Conservation (phyloP, 2,888 invertebrate species). For the Ophion costatus region DNA sequence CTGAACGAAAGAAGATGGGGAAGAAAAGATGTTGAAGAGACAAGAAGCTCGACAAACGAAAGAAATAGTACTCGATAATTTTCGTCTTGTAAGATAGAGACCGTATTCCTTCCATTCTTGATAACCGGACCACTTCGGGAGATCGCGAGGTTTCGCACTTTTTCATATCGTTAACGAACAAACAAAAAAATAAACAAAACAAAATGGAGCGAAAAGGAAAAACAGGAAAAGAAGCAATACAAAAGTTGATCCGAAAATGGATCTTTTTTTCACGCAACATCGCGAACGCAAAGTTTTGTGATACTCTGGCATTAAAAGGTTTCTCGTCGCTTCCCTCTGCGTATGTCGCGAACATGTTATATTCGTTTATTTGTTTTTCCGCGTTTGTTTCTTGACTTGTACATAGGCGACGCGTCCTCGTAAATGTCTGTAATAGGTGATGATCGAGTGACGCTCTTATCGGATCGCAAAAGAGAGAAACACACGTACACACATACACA, state of each 20-base stretch:
- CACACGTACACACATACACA: conserved; percentile 35
- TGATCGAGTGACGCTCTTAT: conserved; percentile 47
- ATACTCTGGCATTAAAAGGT: conserved; percentile 65
- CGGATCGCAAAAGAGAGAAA: conserved; percentile 2
- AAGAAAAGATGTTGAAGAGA: conserved; percentile 16
- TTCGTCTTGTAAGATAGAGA: conserved; percentile 80
- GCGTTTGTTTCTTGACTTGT: conserved; percentile 58
- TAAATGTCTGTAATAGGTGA: conserved; percentile 55
- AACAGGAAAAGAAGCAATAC: neutral
- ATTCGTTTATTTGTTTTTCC: conserved; percentile 26
- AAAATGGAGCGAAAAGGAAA: conserved; percentile 5
- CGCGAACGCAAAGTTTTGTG: conserved; percentile 64
- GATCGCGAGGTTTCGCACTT: conserved; percentile 68
- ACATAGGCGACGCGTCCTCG: conserved; percentile 61
- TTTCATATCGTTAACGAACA: conserved; percentile 58
- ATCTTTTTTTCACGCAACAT: conserved; percentile 63
- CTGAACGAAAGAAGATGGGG: conserved; percentile 42
- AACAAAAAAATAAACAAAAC: conserved; percentile 15
- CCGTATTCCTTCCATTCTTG: conserved; percentile 78
- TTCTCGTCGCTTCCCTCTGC: conserved; percentile 31
- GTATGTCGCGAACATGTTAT: conserved; percentile 50
- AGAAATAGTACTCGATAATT: conserved; percentile 73
- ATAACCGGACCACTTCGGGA: conserved; percentile 67
- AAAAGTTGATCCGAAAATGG: conserved; percentile 48
- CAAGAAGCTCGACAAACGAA: conserved; percentile 63